Conservation (phyloP, 30 jellyfish, hydroid and myxozoan species). For the Aurelia aurita region DNA sequence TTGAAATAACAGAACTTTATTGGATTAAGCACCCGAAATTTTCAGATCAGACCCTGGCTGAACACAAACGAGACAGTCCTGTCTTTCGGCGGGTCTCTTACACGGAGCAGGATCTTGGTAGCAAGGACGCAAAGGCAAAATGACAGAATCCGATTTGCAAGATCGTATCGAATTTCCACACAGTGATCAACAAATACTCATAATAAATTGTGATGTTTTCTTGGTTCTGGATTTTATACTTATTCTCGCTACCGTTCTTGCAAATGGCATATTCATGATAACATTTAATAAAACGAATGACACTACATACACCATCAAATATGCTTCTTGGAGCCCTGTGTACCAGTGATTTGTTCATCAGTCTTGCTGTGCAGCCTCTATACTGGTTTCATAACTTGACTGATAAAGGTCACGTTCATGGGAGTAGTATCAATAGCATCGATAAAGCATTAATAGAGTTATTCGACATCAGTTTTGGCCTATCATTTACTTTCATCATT, state of each 20-base stretch:
- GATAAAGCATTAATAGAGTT: not conserved
- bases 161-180: no score
- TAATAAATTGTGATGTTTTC: not conserved
- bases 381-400: not conserved
- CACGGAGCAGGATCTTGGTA: no score
- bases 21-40: no score
- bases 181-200: not conserved
- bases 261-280: not conserved
- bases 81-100: no score
- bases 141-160: no score
- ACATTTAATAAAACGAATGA: constrained; percentile 10
- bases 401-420: not conserved
- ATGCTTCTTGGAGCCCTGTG: constrained; percentile 49
- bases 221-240: constrained; percentile 7
- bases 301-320: constrained; percentile 37
- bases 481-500: constrained; percentile 14
- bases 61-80: no score
- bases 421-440: not conserved
- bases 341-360: constrained; percentile 6
- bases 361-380: constrained; percentile 27
- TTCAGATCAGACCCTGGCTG: no score
- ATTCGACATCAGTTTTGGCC: constrained; percentile 28
- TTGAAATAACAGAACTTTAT: no score
- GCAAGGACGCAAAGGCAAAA: no score
- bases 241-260: not conserved